These are phyloP conservation scores for Erythrocercus mccallii DNA, from an alignment of 2,113 vertebrate genomes.

Conservation along the genomic window DNA sequence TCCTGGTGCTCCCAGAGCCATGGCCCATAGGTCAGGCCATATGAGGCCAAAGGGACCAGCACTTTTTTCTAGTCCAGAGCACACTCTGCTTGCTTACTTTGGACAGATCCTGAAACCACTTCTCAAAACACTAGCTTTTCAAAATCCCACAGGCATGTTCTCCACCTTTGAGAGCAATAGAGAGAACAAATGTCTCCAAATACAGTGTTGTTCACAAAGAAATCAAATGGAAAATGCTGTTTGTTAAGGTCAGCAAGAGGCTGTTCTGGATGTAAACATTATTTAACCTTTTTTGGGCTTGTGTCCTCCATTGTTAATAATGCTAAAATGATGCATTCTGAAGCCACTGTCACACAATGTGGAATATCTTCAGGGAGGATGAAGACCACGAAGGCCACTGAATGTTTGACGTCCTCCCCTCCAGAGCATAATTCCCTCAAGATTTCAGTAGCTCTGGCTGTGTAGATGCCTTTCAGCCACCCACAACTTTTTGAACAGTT, in stretches of 20 bases:
- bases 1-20: neutral
- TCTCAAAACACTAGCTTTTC: neutral
- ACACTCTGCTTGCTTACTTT: neutral
- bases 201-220: neutral
- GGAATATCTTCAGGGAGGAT: neutral
- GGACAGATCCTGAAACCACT: neutral
- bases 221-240: neutral
- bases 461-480: neutral
- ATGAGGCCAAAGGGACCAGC: fast-evolving
- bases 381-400: neutral
- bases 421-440: neutral
- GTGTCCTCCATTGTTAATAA: neutral
- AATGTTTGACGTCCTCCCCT: neutral
- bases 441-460: neutral
- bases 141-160: fast-evolving
- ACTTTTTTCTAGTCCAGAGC: neutral
- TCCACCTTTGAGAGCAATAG: neutral
- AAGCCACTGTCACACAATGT: neutral
- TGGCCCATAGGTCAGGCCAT: fast-evolving
- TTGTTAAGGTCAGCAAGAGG: neutral
- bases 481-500: neutral
- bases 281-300: neutral
- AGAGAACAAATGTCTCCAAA: neutral
- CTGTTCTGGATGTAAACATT: neutral
- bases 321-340: neutral